These are phyloP conservation scores for Drosophila colorata DNA, from an alignment of 2,888 invertebrate species.

Conservation along the genomic window DNA sequence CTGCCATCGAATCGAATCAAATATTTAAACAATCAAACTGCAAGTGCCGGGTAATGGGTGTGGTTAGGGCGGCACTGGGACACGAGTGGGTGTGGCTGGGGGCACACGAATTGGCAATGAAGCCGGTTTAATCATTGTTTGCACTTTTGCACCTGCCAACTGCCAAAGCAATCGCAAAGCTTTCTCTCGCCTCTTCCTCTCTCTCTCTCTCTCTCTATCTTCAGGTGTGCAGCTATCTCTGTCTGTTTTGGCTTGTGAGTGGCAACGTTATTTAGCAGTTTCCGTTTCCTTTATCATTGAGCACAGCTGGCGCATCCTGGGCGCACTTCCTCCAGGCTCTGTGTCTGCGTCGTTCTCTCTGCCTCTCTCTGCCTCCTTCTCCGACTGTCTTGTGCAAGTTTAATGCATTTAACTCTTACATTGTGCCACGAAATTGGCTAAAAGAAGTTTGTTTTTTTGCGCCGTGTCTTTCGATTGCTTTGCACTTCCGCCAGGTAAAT, in stretches of 20 bases:
- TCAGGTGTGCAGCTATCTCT: conserved; percentile 12
- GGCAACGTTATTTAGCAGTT: conserved; percentile 78
- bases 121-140: conserved; percentile 65
- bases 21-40: conserved; percentile 75
- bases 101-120: conserved; percentile 20
- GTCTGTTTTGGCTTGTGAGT: conserved; percentile 35
- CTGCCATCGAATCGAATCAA: conserved; percentile 66
- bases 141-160: conserved; percentile 77
- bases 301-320: conserved; percentile 72
- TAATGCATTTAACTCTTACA: conserved; percentile 78
- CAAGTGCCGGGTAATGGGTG: conserved; percentile 56
- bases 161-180: conserved; percentile 38
- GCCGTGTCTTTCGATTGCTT: conserved; percentile 55
- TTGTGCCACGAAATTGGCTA: conserved; percentile 74
- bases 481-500: conserved; percentile 51
- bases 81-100: conserved; percentile 13
- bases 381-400: conserved; percentile 64
- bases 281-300: conserved; percentile 74
- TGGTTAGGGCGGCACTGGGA: conserved; percentile 41
- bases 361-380: neutral
- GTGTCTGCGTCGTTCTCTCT: neutral
- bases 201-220: conserved; percentile 2
- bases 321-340: conserved; percentile 31
- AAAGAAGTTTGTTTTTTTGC: conserved; percentile 31
- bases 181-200: conserved; percentile 1